phyloP scores from a whole-genome alignment of 2,797 vertebrate species.

The Oreonectes daqikongensis region DNA sequence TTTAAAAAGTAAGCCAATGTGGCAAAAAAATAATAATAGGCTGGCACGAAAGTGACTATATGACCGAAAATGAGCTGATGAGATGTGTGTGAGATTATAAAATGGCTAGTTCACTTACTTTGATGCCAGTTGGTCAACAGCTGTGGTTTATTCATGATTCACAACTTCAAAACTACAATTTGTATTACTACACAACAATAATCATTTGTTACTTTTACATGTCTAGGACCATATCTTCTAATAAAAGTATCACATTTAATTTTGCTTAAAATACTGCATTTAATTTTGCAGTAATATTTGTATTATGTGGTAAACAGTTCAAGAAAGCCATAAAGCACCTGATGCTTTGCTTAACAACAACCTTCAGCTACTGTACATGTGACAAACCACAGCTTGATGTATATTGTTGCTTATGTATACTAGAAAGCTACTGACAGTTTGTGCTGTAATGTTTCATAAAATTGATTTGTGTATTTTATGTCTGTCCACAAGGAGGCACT shows the following conservation, averaged over 20 bases:
- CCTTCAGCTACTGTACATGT: no score
- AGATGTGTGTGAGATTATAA: no score
- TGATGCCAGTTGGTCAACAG: background rate
- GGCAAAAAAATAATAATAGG: background rate
- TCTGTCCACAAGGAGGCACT: slow-evolving; percentile 61
- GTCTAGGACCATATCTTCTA: no score
- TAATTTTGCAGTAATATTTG: background rate
- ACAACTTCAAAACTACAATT: no score
- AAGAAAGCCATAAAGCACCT: no score
- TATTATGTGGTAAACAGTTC: background rate
- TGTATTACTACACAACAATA: no score
- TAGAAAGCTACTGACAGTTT: background rate
- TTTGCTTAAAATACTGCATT: no score
- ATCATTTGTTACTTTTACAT: no score
- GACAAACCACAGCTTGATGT: background rate
- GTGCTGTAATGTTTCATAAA: background rate
- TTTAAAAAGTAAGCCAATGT: slow-evolving; percentile 4
- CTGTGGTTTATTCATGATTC: no score
- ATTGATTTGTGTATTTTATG: background rate
- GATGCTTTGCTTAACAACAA: background rate
- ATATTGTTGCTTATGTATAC: background rate
- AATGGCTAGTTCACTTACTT: background rate
- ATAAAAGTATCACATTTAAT: no score
- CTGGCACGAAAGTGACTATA: background rate
- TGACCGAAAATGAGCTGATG: no score